Evolutionary conservation across 2,888 invertebrate genomes (phyloP), one percentile per base, ranked within the genome.

Genomic region (Chloroclysta siterata): DNA sequence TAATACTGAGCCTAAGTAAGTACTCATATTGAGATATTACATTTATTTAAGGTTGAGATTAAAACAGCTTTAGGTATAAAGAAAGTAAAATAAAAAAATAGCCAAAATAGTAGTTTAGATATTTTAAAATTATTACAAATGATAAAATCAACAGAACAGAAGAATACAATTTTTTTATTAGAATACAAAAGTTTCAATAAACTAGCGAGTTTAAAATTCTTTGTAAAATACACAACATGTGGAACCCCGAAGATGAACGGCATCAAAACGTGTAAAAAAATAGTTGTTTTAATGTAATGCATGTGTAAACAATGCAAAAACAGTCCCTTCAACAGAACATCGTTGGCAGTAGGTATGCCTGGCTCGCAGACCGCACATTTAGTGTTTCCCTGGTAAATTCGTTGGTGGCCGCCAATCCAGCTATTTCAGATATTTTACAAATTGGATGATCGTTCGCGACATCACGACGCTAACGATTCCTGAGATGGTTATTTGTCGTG

Each of bases 391-490:
- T 59, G 61, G 56, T 71, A 76, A 75, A 67, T 48, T 84, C 88
- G 87, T 86, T 88, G 90, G 91, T 89, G 90, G 91, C 83, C 89
- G 78, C 74, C 77, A 82, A 74, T 81, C 74, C 75, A 80, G 81
- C 81, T 80, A 91, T 90, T 87, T 83, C 84, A 88, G 88, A 88
- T 89, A 91, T 92, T 89, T 84, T 74, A 84, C 89, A 90, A 92
- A 91, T 91, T 89, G 87, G 87, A 81, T 81, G 85, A 87, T 85
- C 80, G 84, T 81, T 78, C 72, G 76, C 79, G 79, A 77, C 81
- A 77, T 82, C 78, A 80, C 83, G 84, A 85, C 83, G 68, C 63
- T 66, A 64, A 58, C 54, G 65, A 69, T 67, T 69, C 68, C 60
- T 65, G 57, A 65, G 70, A 66, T 66, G 60, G 53, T 65, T 65